phyloP scores from a whole-genome alignment of 2,888 invertebrate species.

The Ditula angustiorana region DNA sequence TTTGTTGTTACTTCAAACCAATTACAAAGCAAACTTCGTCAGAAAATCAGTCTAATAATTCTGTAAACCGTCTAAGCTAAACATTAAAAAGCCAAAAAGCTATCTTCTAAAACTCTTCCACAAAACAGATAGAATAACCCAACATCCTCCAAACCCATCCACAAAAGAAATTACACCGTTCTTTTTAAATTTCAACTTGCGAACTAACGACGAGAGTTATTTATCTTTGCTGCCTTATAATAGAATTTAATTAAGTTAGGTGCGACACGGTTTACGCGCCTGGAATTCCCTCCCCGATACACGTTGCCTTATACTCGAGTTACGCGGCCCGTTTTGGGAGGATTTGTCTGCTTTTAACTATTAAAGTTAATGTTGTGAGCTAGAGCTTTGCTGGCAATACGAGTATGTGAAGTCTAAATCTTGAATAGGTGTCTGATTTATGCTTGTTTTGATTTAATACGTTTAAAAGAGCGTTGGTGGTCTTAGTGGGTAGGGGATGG shows the following conservation, averaged over 20 bases:
- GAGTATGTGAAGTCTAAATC: not conserved
- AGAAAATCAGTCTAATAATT: not conserved
- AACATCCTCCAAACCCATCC: slow-evolving; percentile 45
- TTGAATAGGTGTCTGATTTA: not conserved
- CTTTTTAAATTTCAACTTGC: slow-evolving; percentile 72
- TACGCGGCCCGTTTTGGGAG: slow-evolving; percentile 16
- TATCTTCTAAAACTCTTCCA: not conserved
- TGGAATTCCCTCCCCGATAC: slow-evolving; percentile 67
- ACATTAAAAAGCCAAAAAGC: too few relatives aligned
- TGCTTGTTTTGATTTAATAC: too few relatives aligned
- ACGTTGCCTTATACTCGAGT: slow-evolving; percentile 18
- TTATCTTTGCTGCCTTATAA: slow-evolving; percentile 79
- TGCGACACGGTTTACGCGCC: slow-evolving; percentile 76
- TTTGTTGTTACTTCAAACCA: too few relatives aligned
- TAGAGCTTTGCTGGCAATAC: slow-evolving; percentile 12
- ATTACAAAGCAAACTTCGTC: too few relatives aligned
- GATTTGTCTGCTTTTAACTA: slow-evolving; percentile 26
- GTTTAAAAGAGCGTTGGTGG: too few relatives aligned
- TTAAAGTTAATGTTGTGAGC: slow-evolving; percentile 15
- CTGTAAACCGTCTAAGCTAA: not conserved
- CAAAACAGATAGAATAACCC: not conserved
- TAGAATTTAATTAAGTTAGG: slow-evolving; percentile 84
- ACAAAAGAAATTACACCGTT: slow-evolving; percentile 76
- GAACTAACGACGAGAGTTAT: slow-evolving; percentile 72
- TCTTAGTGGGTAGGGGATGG: too few relatives aligned